Base-by-base conservation (phyloP, 1,140 invertebrate species). In the Globodera rostochiensis region DNA sequence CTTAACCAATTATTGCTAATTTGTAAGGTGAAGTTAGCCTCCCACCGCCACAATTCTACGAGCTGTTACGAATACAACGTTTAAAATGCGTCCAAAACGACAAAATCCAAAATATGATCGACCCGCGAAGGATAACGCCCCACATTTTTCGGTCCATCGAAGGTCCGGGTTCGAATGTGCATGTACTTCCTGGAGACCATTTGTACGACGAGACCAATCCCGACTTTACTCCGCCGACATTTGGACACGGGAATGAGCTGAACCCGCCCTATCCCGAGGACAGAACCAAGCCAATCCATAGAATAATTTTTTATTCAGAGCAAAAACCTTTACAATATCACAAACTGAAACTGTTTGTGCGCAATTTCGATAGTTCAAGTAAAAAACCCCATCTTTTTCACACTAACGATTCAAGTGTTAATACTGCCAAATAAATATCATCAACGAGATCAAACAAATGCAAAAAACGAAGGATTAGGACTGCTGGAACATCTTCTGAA, bases 11-110 rank as follows among this genome's bases (percentile, higher is more conserved):
- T 60, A 25, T 45, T 77, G 45, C 85, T 73, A 25, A n/a, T n/a
- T n/a, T n/a, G n/a, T n/a, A n/a, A 85, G 83, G 74, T 11, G 25
- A 53, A 11, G 53, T 81, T 9, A 80, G 64, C 67, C 74, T 84
- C 9, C 83, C 83, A 13, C 83, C 83, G 19, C 83, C 83, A 9
- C 83, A 84, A 70, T 84, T 74, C 70, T 84, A 84, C 74, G 83
- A 84, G 45, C 50, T 84, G 0, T 45, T 66, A 21, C 70, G 47
- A 50, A 47, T 73, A 53, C 71, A 73, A 70, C n/a, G 6, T 1
- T 11, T 77, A 13, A 36, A 75, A 79, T 83, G 78, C 75, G 11
- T 57, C 80, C 4, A 81, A 49, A 46, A 71, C 5, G 45, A 60
- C 3, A 70, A 60, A 46, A 53, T 81, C 15, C n/a, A 25, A 47